Percentiles rank a stretch among this genome's conserved stretches.
These are phyloP conservation scores for Rousettus leschenaultii DNA, from an alignment of 2,113 vertebrate genomes.

Conservation along the genomic window DNA sequence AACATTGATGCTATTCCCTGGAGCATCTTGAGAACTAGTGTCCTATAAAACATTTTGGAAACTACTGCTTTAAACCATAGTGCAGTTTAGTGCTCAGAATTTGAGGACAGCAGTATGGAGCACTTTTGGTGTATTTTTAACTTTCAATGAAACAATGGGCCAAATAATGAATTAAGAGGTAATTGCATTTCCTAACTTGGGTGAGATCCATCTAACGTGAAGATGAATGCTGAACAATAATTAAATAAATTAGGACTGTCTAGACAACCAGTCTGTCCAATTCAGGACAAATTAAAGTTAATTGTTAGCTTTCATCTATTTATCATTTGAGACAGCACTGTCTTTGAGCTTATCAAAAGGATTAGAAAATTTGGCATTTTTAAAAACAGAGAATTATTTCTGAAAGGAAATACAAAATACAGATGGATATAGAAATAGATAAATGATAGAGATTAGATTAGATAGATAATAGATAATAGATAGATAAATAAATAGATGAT, in stretches of 20 bases:
- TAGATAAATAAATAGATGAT: background rate
- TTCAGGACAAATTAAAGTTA: constrained; percentile 63
- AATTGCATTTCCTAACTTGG: constrained; percentile 61
- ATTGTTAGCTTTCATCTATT: constrained; percentile 61
- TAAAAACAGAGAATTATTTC: constrained; percentile 37
- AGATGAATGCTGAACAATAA: constrained; percentile 63
- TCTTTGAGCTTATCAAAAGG: constrained; percentile 29
- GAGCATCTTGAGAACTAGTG: constrained; percentile 2
- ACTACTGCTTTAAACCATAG: background rate
- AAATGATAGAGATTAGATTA: background rate
- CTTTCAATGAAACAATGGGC: constrained; percentile 45
- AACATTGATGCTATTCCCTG: constrained; percentile 1
- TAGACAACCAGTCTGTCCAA: constrained; percentile 68
- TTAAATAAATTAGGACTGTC: constrained; percentile 70
- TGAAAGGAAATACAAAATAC: constrained; percentile 21
- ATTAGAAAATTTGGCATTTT: constrained; percentile 43
- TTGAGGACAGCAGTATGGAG: background rate
- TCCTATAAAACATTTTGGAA: constrained; percentile 35
- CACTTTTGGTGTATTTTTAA: background rate
- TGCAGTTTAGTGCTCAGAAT: background rate
- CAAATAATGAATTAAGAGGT: constrained; percentile 51
- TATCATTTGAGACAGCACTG: constrained; percentile 55
- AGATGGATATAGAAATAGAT: background rate
- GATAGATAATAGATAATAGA: background rate
- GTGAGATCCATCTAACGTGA: constrained; percentile 61